Percentiles rank a stretch among this genome's conserved stretches.
Conservation (phyloP, 2,888 invertebrate species). For the Zonitis immaculata region DNA sequence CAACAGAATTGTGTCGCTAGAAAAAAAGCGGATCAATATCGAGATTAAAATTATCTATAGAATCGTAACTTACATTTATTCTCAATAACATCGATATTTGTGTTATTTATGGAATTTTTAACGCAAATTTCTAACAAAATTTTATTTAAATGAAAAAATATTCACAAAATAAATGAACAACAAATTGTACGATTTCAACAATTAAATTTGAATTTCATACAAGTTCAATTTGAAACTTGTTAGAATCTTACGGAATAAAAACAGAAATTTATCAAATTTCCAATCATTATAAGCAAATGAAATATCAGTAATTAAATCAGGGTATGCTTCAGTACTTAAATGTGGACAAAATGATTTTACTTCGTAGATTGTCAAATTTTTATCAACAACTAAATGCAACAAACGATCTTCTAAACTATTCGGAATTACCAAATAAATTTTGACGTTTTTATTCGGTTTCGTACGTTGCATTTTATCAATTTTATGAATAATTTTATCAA, state of each 20-base stretch:
- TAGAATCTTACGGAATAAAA: constrained; percentile 13
- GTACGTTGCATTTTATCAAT: constrained; percentile 48
- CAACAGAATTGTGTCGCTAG: too few species aligned
- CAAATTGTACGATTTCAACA: too few species aligned
- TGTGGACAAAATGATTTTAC: constrained; percentile 69
- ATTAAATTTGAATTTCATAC: constrained; percentile 18
- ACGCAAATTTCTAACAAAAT: too few species aligned
- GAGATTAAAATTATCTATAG: too few species aligned
- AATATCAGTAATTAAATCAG: constrained; percentile 52
- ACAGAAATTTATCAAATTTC: constrained; percentile 12
- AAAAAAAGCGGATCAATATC: too few species aligned
- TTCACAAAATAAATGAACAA: too few species aligned
- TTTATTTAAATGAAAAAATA: too few species aligned
- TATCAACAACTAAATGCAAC: constrained; percentile 38
- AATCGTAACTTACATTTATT: too few species aligned
- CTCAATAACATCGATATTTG: too few species aligned
- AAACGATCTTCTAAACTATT: constrained; percentile 61
- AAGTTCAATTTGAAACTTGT: constrained; percentile 20
- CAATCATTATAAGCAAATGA: constrained; percentile 24
- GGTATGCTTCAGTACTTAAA: constrained; percentile 69
- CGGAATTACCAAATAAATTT: constrained; percentile 67
- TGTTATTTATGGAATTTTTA: too few species aligned
- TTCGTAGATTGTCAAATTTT: constrained; percentile 51
- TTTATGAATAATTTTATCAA: constrained; percentile 55
- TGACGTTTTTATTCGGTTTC: constrained; percentile 53